These are phyloP conservation scores for Magallana gigas DNA, from an alignment of 1,140 invertebrate species.

Conservation along the genomic window DNA sequence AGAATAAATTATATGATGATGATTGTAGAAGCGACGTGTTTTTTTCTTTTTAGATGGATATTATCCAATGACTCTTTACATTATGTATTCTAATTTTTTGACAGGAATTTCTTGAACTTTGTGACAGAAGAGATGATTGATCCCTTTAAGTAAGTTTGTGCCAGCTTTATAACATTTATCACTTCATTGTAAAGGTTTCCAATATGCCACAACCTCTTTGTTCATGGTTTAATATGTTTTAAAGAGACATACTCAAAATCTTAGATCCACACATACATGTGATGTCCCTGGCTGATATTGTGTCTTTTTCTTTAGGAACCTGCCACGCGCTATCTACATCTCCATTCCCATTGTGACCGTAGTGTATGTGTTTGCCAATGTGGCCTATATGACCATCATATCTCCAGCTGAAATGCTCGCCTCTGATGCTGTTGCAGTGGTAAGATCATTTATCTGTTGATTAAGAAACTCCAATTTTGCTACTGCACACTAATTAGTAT, in stretches of 20 bases:
- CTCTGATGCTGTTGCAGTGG: constrained; percentile 81
- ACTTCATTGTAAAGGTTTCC: too few relatives aligned
- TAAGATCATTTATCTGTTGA: constrained; percentile 64
- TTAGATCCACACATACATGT: too few relatives aligned
- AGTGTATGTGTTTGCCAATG: constrained; percentile 80
- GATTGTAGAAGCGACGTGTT: too few relatives aligned
- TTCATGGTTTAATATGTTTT: too few relatives aligned
- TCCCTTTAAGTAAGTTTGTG: constrained; percentile 81
- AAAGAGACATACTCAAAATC: too few relatives aligned
- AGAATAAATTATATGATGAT: too few relatives aligned
- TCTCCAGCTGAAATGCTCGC: constrained; percentile 79
- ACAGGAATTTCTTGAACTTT: constrained; percentile 97
- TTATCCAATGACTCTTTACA: not conserved
- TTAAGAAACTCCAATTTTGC: too few relatives aligned
- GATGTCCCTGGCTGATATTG: not conserved
- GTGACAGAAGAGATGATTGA: constrained; percentile 99
- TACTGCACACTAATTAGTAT: too few relatives aligned
- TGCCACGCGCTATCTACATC: constrained; percentile 80
- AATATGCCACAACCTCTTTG: too few relatives aligned
- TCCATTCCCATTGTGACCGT: constrained; percentile 80
- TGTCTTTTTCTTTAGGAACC: constrained; percentile 76
- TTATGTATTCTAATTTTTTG: constrained; percentile 52
- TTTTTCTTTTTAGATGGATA: too few relatives aligned
- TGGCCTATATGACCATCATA: constrained; percentile 81
- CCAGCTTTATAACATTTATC: too few relatives aligned